phyloP scores from a whole-genome alignment of 2,113 vertebrate genomes.

The Nothobranchius kuhntae region DNA sequence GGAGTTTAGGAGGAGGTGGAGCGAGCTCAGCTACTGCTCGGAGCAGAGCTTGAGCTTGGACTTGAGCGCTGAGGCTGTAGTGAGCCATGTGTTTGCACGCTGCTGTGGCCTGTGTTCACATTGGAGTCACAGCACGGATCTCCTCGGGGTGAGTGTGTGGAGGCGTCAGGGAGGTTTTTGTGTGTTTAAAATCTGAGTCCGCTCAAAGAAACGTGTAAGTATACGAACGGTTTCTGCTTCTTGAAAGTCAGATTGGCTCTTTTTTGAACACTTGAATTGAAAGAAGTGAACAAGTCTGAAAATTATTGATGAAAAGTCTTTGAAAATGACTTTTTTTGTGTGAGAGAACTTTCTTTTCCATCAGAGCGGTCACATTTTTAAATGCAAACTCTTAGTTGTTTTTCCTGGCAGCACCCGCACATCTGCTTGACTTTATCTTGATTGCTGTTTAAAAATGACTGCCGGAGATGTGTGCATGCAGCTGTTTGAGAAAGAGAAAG shows the following conservation, averaged over 20 bases:
- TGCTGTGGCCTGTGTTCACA: conserved; percentile 39
- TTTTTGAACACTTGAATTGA: neutral
- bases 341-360: no score
- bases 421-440: no score
- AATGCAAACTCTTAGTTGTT: no score
- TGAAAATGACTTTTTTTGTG: no score
- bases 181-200: conserved; percentile 2
- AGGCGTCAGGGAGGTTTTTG: conserved; percentile 11
- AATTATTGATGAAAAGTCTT: conserved; percentile 3
- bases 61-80: conserved; percentile 46
- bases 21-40: conserved; percentile 50
- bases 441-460: no score
- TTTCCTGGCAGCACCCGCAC: no score
- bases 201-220: conserved; percentile 48
- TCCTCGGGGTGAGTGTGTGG: conserved; percentile 17
- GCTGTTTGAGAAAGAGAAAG: neutral
- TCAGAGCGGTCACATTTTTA: no score
- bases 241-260: conserved; percentile 29
- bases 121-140: conserved; percentile 51
- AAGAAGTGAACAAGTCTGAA: conserved; percentile 10
- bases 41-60: conserved; percentile 59
- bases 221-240: conserved; percentile 40
- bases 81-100: conserved; percentile 28
- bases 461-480: neutral
- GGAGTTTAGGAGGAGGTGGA: conserved; percentile 71